phyloP scores from a whole-genome alignment of 2,888 invertebrate species.

The Idaea biselata region DNA sequence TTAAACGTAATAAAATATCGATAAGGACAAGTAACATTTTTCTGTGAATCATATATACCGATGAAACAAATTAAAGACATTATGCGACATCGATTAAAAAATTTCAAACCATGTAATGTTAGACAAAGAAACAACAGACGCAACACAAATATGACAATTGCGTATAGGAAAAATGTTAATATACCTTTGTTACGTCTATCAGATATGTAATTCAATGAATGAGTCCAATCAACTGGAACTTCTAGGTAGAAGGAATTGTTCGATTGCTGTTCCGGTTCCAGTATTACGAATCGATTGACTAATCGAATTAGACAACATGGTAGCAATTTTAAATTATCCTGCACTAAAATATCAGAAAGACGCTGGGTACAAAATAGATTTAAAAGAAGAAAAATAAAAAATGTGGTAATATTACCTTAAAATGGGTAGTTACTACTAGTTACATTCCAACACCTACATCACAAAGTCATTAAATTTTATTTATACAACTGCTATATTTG shows the following conservation, averaged over 20 bases:
- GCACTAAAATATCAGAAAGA: neutral
- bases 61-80: neutral
- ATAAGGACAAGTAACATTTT: neutral
- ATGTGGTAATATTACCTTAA: neutral
- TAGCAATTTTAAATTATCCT: too few species aligned
- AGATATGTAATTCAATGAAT: neutral
- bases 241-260: neutral
- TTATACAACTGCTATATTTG: slow-evolving; percentile 2
- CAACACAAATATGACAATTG: neutral
- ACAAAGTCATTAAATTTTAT: slow-evolving; percentile 2
- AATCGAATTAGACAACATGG: neutral
- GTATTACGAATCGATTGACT: neutral
- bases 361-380: neutral
- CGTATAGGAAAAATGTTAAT: neutral
- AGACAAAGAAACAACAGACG: neutral
- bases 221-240: neutral
- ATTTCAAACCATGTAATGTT: neutral
- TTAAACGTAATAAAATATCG: neutral
- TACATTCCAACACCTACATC: slow-evolving; percentile 5
- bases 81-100: neutral
- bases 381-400: neutral
- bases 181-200: neutral
- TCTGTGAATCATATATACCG: neutral
- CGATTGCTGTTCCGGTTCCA: neutral
- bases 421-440: neutral